Conservation (phyloP, 2,113 vertebrate species). For the Panthera leo region DNA sequence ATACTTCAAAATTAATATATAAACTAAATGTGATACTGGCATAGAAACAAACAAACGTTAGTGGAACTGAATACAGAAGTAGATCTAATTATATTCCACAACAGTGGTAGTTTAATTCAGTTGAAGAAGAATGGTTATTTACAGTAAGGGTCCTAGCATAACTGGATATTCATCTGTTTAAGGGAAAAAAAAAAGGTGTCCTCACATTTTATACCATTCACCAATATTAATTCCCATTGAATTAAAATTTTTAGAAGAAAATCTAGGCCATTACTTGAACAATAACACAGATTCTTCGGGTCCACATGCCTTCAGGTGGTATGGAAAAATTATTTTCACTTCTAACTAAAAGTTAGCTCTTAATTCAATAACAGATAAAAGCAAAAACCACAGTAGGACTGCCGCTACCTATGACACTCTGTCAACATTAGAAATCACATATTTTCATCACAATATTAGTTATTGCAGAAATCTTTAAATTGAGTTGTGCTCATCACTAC, state of each 20-base stretch:
- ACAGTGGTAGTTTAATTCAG: neutral
- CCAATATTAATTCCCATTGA: neutral
- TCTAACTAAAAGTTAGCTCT: neutral
- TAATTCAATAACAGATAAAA: neutral
- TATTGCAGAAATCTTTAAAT: neutral
- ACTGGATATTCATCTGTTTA: neutral
- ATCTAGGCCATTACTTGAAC: neutral
- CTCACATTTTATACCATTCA: neutral
- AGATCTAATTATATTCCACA: neutral
- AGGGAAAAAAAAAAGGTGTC: neutral
- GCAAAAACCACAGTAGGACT: neutral
- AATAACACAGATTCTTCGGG: neutral
- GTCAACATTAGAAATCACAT: neutral
- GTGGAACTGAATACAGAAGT: neutral
- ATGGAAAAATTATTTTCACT: neutral
- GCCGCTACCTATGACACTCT: neutral
- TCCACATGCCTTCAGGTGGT: neutral
- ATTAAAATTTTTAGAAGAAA: constrained; percentile 24
- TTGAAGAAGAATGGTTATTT: neutral
- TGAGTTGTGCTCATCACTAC: neutral
- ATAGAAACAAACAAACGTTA: neutral
- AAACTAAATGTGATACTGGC: neutral
- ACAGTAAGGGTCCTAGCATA: neutral
- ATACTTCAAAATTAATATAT: neutral
- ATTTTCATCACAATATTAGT: neutral